These are phyloP conservation scores for Desmodus rotundus DNA, from an alignment of 2,113 vertebrate species.

Conservation along the genomic window DNA sequence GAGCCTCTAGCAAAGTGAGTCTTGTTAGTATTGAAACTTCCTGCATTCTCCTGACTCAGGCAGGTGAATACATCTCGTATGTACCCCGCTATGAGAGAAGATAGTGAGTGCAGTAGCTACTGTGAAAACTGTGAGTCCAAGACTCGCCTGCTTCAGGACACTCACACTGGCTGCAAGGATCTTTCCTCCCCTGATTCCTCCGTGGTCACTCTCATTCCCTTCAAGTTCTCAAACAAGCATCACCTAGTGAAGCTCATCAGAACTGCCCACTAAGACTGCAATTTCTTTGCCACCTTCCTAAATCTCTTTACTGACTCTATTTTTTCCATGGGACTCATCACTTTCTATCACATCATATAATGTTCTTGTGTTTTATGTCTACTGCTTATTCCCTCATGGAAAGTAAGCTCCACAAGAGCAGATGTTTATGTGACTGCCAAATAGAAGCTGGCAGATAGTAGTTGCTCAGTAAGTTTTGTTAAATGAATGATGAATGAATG, in stretches of 20 bases:
- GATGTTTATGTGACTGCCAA: background rate
- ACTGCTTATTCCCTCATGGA: background rate
- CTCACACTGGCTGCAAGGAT: background rate
- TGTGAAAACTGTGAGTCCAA: background rate
- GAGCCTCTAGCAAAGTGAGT: background rate
- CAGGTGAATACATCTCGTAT: background rate
- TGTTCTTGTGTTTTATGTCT: background rate
- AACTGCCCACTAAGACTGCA: background rate
- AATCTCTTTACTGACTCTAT: background rate
- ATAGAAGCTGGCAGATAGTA: background rate
- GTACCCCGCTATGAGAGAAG: background rate
- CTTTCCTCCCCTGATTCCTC: background rate
- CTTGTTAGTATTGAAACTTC: background rate
- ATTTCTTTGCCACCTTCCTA: background rate
- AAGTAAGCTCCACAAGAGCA: background rate
- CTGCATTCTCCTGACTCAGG: background rate
- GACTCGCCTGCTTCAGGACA: background rate
- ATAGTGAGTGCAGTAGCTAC: too few species aligned
- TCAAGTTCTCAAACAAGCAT: background rate
- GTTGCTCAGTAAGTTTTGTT: background rate
- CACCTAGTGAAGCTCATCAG: rapidly evolving
- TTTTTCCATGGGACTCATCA: background rate
- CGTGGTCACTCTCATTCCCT: background rate
- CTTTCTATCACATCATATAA: background rate
- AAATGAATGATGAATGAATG: background rate